Conservation (phyloP, 1,140 invertebrate species). For the Formica exsecta region DNA sequence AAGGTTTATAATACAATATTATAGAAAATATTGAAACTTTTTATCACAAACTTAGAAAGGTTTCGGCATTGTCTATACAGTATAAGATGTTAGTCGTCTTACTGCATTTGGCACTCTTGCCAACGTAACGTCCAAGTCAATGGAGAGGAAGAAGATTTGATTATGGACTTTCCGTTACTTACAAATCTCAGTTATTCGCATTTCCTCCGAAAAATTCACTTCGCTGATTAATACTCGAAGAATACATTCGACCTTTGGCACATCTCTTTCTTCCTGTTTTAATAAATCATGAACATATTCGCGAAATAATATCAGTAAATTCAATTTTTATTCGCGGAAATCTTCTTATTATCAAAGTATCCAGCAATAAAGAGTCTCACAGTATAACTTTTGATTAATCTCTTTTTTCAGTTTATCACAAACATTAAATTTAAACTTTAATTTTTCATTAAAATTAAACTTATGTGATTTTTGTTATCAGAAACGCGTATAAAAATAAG, state of each 20-base stretch:
- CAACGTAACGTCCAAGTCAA: slow-evolving; percentile 43
- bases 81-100: slow-evolving; percentile 32
- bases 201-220: slow-evolving; percentile 60
- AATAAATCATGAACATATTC: slow-evolving; percentile 33
- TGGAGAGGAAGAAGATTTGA: slow-evolving; percentile 56
- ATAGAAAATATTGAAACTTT: not conserved
- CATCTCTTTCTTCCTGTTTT: slow-evolving; percentile 10
- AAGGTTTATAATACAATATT: not conserved
- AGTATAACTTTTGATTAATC: too few relatives aligned
- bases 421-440: not conserved
- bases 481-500: not conserved
- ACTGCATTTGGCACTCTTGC: slow-evolving; percentile 61
- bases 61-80: not conserved
- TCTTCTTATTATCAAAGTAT: not conserved
- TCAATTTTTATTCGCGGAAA: slow-evolving; percentile 6
- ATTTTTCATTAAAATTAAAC: not conserved
- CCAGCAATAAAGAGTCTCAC: too few relatives aligned
- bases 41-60: not conserved
- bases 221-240: slow-evolving; percentile 65
- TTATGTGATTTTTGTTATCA: not conserved
- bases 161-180: slow-evolving; percentile 67
- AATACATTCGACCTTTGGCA: slow-evolving; percentile 59
- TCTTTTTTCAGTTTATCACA: not conserved
- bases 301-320: slow-evolving; percentile 25
- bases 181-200: slow-evolving; percentile 26